These are phyloP conservation scores for Ramphastos sulfuratus DNA, from an alignment of 2,113 vertebrate genomes.

Conservation along the genomic window DNA sequence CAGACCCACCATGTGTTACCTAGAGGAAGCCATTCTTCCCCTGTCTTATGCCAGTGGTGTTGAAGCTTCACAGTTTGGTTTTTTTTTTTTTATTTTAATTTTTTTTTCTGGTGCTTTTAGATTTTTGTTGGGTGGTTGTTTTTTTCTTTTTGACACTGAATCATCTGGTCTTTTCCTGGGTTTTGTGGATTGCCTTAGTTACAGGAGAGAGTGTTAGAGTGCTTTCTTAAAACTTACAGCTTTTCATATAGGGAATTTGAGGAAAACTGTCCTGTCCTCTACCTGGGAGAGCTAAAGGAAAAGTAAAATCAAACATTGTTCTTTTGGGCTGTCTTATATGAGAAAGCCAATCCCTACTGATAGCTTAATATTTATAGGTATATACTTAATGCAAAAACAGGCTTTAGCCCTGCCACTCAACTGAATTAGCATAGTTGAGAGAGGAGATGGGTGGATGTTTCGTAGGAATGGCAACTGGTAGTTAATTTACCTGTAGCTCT, in stretches of 20 bases:
- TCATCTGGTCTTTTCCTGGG: background rate
- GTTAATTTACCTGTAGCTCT: constrained; percentile 1
- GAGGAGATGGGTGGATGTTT: background rate
- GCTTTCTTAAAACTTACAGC: background rate
- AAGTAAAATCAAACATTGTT: background rate
- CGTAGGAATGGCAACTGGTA: background rate
- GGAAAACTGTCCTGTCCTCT: background rate
- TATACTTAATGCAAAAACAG: background rate
- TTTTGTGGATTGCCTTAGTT: background rate
- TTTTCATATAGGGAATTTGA: background rate
- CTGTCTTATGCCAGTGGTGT: background rate
- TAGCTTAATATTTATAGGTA: background rate
- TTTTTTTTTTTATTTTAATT: background rate
- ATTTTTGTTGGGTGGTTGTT: accelerated
- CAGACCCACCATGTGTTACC: background rate
- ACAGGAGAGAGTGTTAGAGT: background rate
- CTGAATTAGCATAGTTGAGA: background rate
- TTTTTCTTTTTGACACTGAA: background rate
- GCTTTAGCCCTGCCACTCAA: background rate
- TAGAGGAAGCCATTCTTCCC: background rate
- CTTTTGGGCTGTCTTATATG: background rate
- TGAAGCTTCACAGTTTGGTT: background rate
- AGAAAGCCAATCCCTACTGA: background rate
- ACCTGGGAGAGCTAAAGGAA: background rate
- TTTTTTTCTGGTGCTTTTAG: background rate